Conservation (phyloP, 1,140 invertebrate species). For the Agrilus planipennis region DNA sequence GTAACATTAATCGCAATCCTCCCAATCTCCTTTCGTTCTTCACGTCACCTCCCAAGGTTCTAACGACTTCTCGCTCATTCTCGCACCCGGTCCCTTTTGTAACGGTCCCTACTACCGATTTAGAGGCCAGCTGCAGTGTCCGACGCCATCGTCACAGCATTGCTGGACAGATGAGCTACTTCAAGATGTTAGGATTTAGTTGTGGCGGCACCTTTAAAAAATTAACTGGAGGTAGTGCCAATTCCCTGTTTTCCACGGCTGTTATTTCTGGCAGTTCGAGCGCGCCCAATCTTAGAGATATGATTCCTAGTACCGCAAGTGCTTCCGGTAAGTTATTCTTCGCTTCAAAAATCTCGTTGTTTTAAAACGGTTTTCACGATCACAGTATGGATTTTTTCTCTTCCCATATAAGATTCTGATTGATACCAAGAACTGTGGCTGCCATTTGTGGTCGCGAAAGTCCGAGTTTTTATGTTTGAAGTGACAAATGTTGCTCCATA, state of each 20-base stretch:
- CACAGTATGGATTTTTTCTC: too few relatives aligned
- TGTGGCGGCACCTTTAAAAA: constrained; percentile 48
- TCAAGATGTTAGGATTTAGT: constrained; percentile 69
- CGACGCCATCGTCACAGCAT: constrained; percentile 81
- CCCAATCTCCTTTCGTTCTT: constrained; percentile 35
- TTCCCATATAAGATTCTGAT: too few relatives aligned
- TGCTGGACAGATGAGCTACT: constrained; percentile 84
- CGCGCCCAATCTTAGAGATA: constrained; percentile 78
- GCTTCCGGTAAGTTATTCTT: constrained; percentile 50
- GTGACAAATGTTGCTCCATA: too few relatives aligned
- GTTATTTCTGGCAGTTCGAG: constrained; percentile 87
- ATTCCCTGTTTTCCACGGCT: constrained; percentile 82
- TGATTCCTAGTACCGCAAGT: constrained; percentile 59
- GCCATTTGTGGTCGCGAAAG: too few relatives aligned
- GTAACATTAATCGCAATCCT: constrained; percentile 32
- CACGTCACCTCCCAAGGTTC: constrained; percentile 20
- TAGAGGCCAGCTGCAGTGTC: constrained; percentile 35
- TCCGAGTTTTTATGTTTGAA: too few relatives aligned
- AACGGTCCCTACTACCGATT: constrained; percentile 29
- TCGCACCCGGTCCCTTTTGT: constrained; percentile 28
- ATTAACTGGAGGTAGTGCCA: constrained; percentile 56
- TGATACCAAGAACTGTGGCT: too few relatives aligned
- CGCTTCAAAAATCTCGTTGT: too few relatives aligned
- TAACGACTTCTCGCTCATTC: constrained; percentile 20
- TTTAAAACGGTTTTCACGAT: too few relatives aligned